These are phyloP conservation scores for Ericerus pela DNA, from an alignment of 1,140 invertebrate genomes.

Conservation along the genomic window DNA sequence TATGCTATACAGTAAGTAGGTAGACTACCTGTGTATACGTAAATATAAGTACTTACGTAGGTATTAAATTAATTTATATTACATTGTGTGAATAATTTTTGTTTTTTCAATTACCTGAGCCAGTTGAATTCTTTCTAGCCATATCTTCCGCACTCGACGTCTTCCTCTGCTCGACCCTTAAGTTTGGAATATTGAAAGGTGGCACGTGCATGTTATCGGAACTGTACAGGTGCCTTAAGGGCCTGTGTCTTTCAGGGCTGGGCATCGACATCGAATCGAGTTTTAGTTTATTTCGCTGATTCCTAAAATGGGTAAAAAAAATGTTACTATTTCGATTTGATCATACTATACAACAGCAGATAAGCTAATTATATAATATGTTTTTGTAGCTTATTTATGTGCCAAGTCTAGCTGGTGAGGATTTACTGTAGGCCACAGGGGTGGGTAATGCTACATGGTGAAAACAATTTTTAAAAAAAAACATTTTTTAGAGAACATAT, in stretches of 20 bases:
- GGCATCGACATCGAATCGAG: conserved; percentile 57
- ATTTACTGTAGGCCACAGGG: too few relatives aligned
- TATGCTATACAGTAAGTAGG: too few relatives aligned
- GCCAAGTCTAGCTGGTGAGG: too few relatives aligned
- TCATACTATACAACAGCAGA: not conserved
- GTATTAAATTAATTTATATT: not conserved
- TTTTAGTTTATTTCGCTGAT: conserved; percentile 69
- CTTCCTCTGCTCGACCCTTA: conserved; percentile 67
- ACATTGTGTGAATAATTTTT: not conserved
- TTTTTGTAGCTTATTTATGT: too few relatives aligned
- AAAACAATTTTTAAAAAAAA: too few relatives aligned
- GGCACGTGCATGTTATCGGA: conserved; percentile 72
- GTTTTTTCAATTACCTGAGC: conserved; percentile 29
- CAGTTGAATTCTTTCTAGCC: conserved; percentile 65
- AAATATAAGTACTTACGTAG: not conserved
- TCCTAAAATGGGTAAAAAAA: conserved; percentile 30
- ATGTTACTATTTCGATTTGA: not conserved
- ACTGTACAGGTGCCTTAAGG: conserved; percentile 63
- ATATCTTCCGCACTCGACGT: conserved; percentile 77
- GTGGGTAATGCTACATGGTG: too few relatives aligned
- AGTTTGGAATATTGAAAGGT: conserved; percentile 69
- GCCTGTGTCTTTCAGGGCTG: conserved; percentile 57
- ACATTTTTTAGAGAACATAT: too few relatives aligned
- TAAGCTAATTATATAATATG: too few relatives aligned
- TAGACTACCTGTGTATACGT: too few relatives aligned